Evolutionary conservation across 2,113 vertebrate genomes (phyloP).

Genomic region (Polypterus bichir): DNA sequence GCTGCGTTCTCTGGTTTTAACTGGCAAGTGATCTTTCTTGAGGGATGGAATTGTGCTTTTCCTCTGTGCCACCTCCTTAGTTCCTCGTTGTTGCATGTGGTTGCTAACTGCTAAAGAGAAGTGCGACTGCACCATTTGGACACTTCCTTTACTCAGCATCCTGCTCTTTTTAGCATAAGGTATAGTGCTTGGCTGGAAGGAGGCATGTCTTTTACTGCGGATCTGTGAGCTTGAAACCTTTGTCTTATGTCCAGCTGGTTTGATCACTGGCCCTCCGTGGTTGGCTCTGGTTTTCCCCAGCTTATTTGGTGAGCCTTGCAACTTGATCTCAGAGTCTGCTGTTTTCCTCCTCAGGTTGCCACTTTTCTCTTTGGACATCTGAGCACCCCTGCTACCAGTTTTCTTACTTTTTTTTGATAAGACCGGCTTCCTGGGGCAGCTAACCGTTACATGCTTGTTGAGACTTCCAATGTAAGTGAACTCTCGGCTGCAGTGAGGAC

Average conservation of each 20-base stretch:
- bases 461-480: conserved; percentile 86
- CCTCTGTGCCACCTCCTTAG: conserved; percentile 42
- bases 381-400: conserved; percentile 29
- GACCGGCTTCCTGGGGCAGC: conserved; percentile 81
- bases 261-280: conserved; percentile 41
- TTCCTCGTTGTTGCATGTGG: conserved; percentile 54
- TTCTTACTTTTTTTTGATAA: conserved; percentile 59
- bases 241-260: conserved; percentile 45
- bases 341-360: conserved; percentile 52
- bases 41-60: conserved; percentile 23
- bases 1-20: conserved; percentile 50
- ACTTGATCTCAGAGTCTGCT: conserved; percentile 59
- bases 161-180: conserved; percentile 61
- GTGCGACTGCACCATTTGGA: conserved; percentile 44
- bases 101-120: conserved; percentile 53
- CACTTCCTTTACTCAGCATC: conserved; percentile 51
- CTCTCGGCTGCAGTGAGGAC: conserved; percentile 79
- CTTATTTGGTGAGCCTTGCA: conserved; percentile 60
- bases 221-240: conserved; percentile 42
- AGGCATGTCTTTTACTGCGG: conserved; percentile 52
- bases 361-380: conserved; percentile 46
- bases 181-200: conserved; percentile 49
- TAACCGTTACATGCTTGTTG: conserved; percentile 84
- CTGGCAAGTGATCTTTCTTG: conserved; percentile 49
- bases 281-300: conserved; percentile 73